Percentiles rank a stretch among this genome's conserved stretches.
Conservation (phyloP, 2,113 vertebrate species). For the Progne subis region DNA sequence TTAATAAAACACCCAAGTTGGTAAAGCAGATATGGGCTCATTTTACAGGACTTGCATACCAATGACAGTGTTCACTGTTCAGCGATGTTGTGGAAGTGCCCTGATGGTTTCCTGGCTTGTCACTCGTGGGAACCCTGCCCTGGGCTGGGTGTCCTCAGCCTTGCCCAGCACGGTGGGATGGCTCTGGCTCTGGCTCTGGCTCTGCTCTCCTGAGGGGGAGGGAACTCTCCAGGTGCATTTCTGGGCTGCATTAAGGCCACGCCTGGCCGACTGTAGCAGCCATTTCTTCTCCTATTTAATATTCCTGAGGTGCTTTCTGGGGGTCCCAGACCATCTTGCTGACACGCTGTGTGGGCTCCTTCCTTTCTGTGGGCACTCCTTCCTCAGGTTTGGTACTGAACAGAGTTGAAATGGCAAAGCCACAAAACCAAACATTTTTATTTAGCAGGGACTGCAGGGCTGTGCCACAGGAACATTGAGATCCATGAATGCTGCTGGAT, state of each 20-base stretch:
- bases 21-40: not conserved
- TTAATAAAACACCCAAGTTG: not conserved
- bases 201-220: not conserved
- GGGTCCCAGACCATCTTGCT: not conserved
- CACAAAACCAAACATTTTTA: not conserved
- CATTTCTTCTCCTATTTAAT: not conserved
- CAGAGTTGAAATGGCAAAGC: not conserved
- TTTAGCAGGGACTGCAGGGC: not conserved
- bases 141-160: not conserved
- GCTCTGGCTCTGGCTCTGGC: not conserved
- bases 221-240: not conserved
- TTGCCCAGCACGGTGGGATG: fast-evolving
- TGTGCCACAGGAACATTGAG: not conserved
- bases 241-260: not conserved
- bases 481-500: not conserved
- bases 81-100: not conserved
- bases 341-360: too few species aligned
- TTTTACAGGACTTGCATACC: not conserved
- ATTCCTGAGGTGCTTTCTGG: not conserved
- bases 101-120: not conserved
- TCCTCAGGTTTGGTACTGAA: fast-evolving
- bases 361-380: not conserved
- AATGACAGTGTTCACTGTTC: not conserved
- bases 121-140: fast-evolving
- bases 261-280: not conserved